Evolutionary conservation across 2,797 vertebrate genomes (phyloP).

Genomic region (Dicrostonyx torquatus): DNA sequence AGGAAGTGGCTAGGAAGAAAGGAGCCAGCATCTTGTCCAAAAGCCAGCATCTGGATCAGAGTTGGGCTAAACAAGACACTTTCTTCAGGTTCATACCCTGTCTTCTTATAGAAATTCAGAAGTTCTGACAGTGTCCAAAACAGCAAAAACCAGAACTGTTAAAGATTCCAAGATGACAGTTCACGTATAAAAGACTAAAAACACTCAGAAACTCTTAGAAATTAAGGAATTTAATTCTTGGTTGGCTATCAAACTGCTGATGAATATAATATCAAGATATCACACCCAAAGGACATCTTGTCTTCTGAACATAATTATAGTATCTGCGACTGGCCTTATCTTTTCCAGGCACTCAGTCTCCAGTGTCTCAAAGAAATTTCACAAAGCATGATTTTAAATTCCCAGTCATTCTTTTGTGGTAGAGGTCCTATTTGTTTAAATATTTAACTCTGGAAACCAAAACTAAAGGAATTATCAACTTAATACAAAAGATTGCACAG

Average conservation of each 20-base stretch:
- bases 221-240: not conserved
- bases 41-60: not conserved
- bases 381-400: conserved; percentile 37
- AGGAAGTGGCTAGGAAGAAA: not conserved
- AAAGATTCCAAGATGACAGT: not conserved
- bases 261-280: not conserved
- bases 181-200: not conserved
- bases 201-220: not conserved
- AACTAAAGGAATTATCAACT: not conserved
- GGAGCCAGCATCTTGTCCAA: not conserved
- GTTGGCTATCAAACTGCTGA: not conserved
- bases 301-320: not conserved
- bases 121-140: not conserved
- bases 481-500: not conserved
- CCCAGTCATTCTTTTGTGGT: not conserved
- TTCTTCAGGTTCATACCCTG: not conserved
- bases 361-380: not conserved
- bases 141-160: not conserved
- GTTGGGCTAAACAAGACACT: not conserved
- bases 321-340: not conserved
- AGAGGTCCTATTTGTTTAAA: conserved; percentile 32
- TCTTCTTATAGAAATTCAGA: conserved; percentile 1
- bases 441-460: not conserved
- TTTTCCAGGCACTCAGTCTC: not conserved
- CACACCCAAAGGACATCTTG: not conserved